Percentiles rank a stretch among this genome's conserved stretches.
These are phyloP conservation scores for Peromyscus californicus DNA, from an alignment of 2,113 vertebrate genomes.

Conservation along the genomic window DNA sequence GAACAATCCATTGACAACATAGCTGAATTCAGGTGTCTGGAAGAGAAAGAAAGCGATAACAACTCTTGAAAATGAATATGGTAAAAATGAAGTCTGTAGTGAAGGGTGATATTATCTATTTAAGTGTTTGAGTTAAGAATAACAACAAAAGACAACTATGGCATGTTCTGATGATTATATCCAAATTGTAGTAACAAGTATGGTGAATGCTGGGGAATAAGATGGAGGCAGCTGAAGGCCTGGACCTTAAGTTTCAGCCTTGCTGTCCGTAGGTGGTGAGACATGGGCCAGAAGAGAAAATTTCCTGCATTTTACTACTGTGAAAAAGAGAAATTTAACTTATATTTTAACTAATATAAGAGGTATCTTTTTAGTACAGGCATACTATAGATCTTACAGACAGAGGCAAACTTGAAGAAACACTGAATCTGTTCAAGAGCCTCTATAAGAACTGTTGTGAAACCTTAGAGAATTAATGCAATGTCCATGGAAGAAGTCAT, in stretches of 20 bases:
- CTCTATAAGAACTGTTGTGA: conserved; percentile 7
- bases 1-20: not conserved
- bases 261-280: not conserved
- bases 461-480: not conserved
- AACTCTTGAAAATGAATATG: not conserved
- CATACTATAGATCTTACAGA: not conserved
- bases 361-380: not conserved
- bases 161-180: not conserved
- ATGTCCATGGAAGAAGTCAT: not conserved
- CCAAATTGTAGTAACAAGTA: not conserved
- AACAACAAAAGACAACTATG: not conserved
- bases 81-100: not conserved
- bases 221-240: not conserved
- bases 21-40: not conserved
- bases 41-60: not conserved
- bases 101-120: not conserved
- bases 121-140: not conserved
- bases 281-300: not conserved
- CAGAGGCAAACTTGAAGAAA: conserved; percentile 9
- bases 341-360: not conserved
- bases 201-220: not conserved
- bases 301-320: conserved; percentile 35
- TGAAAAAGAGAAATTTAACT: conserved; percentile 53
- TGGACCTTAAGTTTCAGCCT: not conserved
- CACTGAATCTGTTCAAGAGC: not conserved